Evolutionary conservation across 1,140 invertebrate species (phyloP).

Genomic region (Eumaeus atala): DNA sequence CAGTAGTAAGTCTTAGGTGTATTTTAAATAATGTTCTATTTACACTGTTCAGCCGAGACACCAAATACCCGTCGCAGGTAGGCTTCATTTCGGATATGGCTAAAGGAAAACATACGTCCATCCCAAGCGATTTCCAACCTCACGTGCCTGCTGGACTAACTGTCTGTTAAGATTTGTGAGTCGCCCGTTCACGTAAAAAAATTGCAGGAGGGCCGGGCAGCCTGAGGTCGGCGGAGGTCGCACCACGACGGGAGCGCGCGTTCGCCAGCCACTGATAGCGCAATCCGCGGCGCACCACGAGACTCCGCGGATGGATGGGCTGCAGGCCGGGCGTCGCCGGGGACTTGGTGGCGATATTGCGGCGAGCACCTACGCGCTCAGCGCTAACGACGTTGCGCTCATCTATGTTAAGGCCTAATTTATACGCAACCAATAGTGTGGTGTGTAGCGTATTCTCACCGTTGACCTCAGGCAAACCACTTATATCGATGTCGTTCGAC

Average conservation of each 20-base stretch:
- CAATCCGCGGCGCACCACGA: too few species aligned
- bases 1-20: too few species aligned
- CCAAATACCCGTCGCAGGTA: not conserved
- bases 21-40: too few species aligned
- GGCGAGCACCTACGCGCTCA: constrained; percentile 12
- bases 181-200: too few species aligned
- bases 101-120: not conserved
- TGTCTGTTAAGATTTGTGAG: not conserved
- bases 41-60: too few species aligned
- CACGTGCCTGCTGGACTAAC: not conserved
- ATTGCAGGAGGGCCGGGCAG: not conserved
- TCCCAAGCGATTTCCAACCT: not conserved
- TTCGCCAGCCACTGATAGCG: too few species aligned
- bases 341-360: not conserved
- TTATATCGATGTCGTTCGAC: constrained; percentile 5
- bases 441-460: constrained; percentile 13
- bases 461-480: constrained; percentile 4
- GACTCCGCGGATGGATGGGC: not conserved
- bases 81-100: not conserved
- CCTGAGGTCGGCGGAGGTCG: not conserved
- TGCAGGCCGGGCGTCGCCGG: not conserved
- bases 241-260: not conserved
- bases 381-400: constrained; percentile 14
- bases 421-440: constrained; percentile 4
- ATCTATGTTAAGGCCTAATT: constrained; percentile 13